A percentile compares a stretch with the other conserved stretches of the same genome.
phyloP scores from a whole-genome alignment of 1,140 invertebrate genomes.

The Atopsyche davidsoni region DNA sequence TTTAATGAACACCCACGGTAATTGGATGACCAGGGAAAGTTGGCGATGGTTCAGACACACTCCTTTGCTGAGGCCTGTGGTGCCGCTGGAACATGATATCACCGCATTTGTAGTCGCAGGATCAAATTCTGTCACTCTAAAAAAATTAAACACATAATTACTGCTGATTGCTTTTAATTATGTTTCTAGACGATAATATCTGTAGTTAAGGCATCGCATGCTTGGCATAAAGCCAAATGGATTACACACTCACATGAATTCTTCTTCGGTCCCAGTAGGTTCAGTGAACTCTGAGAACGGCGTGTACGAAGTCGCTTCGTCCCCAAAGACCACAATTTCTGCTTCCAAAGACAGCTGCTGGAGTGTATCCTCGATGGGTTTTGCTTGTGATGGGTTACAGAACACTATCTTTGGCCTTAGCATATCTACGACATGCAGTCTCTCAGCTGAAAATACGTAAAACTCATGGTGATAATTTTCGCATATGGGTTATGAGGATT shows the following conservation, averaged over 20 bases:
- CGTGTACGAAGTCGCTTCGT: constrained; percentile 6
- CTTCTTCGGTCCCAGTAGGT: constrained; percentile 8
- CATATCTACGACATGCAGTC: constrained; percentile 7
- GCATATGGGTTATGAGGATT: not conserved
- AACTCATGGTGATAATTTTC: not conserved
- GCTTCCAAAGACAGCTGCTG: constrained; percentile 6
- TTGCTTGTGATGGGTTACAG: constrained; percentile 6
- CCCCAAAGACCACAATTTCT: constrained; percentile 16
- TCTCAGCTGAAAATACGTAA: constrained; percentile 14
- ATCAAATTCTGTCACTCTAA: not conserved
- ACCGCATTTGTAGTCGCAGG: not conserved
- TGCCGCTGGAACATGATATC: not conserved
- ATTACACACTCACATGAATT: constrained; percentile 12
- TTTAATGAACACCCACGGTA: too few species aligned
- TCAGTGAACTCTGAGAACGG: constrained; percentile 12
- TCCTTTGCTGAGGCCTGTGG: not conserved
- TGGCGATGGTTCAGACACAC: not conserved
- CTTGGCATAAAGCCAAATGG: not conserved
- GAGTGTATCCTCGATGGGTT: not conserved
- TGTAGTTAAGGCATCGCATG: not conserved
- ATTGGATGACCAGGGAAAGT: not conserved
- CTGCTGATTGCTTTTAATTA: too few species aligned
- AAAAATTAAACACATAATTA: too few species aligned
- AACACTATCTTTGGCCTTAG: constrained; percentile 15
- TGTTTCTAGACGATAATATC: too few species aligned